A percentile compares a stretch with the other conserved stretches of the same genome.
phyloP scores from a whole-genome alignment of 23 tunicate genomes.

The Aplidium turbinatum region DNA sequence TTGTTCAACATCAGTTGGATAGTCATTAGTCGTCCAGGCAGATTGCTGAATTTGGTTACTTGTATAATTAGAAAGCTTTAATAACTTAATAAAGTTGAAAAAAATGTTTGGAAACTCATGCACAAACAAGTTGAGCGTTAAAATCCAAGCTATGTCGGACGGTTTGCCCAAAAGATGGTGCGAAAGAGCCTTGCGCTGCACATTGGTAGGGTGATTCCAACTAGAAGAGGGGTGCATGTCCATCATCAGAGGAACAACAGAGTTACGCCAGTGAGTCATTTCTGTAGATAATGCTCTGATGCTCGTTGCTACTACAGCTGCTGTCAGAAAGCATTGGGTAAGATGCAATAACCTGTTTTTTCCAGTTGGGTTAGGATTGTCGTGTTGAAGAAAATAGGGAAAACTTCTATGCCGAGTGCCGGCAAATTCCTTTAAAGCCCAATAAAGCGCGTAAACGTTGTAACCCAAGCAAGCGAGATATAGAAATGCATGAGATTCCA shows the following conservation, averaged over 20 bases:
- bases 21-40: slow-evolving; percentile 31
- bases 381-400: background rate
- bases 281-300: slow-evolving; percentile 63
- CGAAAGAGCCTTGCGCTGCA: slow-evolving; percentile 74
- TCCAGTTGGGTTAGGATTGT: background rate
- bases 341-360: slow-evolving; percentile 31
- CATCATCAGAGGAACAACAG: slow-evolving; percentile 70
- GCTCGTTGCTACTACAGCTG: slow-evolving; percentile 30
- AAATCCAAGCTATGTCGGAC: slow-evolving; percentile 64
- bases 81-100: slow-evolving; percentile 30
- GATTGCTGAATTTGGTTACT: slow-evolving; percentile 27
- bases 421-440: slow-evolving; percentile 51
- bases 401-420: background rate
- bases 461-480: slow-evolving; percentile 51
- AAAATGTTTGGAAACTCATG: slow-evolving; percentile 72
- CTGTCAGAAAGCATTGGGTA: slow-evolving; percentile 25
- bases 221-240: slow-evolving; percentile 56
- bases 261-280: slow-evolving; percentile 72
- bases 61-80: slow-evolving; percentile 35
- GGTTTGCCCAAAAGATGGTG: slow-evolving; percentile 73
- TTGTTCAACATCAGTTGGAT: background rate
- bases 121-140: slow-evolving; percentile 41
- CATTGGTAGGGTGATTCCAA: slow-evolving; percentile 41
- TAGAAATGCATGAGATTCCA: slow-evolving; percentile 70
- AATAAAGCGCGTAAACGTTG: slow-evolving; percentile 53